These are phyloP conservation scores for Cyclina sinensis DNA, from an alignment of 1,140 invertebrate genomes.

Conservation along the genomic window DNA sequence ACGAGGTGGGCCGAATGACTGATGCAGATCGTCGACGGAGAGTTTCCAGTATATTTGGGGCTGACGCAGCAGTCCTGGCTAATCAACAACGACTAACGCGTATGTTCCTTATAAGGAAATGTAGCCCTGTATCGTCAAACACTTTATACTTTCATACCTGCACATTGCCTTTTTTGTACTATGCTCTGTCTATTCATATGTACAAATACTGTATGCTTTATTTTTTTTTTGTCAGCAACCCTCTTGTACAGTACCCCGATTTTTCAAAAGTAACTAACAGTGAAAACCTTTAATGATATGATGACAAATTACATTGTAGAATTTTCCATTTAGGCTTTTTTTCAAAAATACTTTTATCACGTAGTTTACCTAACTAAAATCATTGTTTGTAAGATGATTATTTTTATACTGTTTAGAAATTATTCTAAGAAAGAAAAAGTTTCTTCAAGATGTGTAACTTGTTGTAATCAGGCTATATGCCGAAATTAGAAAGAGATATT, in stretches of 20 bases:
- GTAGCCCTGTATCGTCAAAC: constrained; percentile 8
- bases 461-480: no score
- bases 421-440: no score
- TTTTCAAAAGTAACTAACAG: not conserved
- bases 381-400: not conserved
- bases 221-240: not conserved
- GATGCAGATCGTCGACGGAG: constrained; percentile 33
- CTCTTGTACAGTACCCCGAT: not conserved
- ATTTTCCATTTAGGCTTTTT: not conserved
- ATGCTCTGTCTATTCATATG: not conserved
- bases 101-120: constrained; percentile 41
- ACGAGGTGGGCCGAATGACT: constrained; percentile 16
- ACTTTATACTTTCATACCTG: constrained; percentile 32
- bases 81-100: constrained; percentile 55
- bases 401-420: no score
- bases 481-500: no score
- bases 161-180: constrained; percentile 27
- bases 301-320: not conserved
- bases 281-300: not conserved
- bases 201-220: not conserved
- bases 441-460: no score
- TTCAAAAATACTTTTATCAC: not conserved
- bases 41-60: constrained; percentile 56
- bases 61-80: constrained; percentile 37
- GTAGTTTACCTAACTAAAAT: not conserved